Conservation (phyloP, 2,888 invertebrate species). For the Mythimna albipuncta region DNA sequence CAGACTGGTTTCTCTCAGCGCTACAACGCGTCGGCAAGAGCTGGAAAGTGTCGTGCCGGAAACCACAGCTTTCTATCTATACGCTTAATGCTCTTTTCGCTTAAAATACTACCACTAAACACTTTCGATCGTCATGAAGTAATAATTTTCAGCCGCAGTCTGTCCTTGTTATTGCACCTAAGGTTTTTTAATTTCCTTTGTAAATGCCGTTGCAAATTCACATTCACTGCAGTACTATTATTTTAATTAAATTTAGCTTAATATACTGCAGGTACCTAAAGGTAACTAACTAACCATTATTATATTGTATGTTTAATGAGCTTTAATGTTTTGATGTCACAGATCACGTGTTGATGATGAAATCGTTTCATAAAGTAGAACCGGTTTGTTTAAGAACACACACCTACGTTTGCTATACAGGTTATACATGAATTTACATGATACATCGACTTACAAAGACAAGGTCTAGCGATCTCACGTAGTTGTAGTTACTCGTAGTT, state of each 20-base stretch:
- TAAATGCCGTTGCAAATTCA: conserved; percentile 7
- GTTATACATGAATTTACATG: conserved; percentile 25
- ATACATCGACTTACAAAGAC: conserved; percentile 19
- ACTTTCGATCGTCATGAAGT: conserved; percentile 49
- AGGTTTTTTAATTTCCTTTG: conserved; percentile 22
- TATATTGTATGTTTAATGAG: not conserved
- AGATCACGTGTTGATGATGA: conserved; percentile 36
- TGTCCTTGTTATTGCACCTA: conserved; percentile 14
- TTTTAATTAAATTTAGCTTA: not conserved
- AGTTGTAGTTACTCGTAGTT: conserved; percentile 28
- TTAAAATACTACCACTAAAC: conserved; percentile 59
- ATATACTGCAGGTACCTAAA: not conserved
- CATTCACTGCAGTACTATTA: conserved; percentile 3
- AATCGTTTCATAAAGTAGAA: conserved; percentile 28
- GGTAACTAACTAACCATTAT: not conserved
- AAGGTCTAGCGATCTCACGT: conserved; percentile 42
- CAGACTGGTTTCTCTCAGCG: conserved; percentile 74
- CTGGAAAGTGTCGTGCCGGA: conserved; percentile 81
- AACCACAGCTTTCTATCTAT: conserved; percentile 81
- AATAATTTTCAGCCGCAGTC: conserved; percentile 33
- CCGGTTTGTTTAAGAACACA: conserved; percentile 30
- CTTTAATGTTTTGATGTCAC: conserved; percentile 24
- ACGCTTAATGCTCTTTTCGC: conserved; percentile 67
- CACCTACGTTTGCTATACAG: conserved; percentile 6
- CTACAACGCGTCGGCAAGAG: conserved; percentile 55